Evolutionary conservation across 2,797 vertebrate genomes (phyloP).

Genomic region (Paramormyrops hopkinsi): DNA sequence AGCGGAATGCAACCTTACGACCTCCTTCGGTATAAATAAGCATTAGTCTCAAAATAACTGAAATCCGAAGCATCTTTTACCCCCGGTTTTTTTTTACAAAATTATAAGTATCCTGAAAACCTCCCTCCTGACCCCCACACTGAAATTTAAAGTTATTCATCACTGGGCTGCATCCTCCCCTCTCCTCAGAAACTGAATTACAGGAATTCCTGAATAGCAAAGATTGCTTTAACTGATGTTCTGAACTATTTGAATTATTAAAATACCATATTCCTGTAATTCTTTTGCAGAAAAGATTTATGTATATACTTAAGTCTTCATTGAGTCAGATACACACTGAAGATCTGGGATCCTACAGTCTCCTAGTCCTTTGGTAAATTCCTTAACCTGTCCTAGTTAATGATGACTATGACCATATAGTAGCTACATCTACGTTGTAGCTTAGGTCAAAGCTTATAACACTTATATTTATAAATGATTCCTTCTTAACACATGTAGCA

Average conservation of each 20-base stretch:
- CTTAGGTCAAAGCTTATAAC: neutral
- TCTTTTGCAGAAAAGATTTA: neutral
- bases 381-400: neutral
- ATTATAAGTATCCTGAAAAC: neutral
- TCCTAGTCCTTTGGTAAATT: neutral
- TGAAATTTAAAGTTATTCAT: neutral
- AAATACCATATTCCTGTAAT: neutral
- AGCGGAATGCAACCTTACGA: neutral
- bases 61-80: neutral
- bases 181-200: constrained; percentile 15
- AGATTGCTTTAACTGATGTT: neutral
- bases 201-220: constrained; percentile 3
- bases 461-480: neutral
- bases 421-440: neutral
- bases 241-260: neutral
- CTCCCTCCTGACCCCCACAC: neutral
- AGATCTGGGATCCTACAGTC: neutral
- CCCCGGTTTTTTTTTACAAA: neutral
- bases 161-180: neutral
- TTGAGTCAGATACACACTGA: neutral
- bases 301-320: neutral
- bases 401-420: neutral
- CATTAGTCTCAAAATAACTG: neutral
- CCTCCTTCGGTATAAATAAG: neutral
- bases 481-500: neutral